These are phyloP conservation scores for Archivesica marissinica DNA, from an alignment of 1,140 invertebrate genomes.

Conservation along the genomic window DNA sequence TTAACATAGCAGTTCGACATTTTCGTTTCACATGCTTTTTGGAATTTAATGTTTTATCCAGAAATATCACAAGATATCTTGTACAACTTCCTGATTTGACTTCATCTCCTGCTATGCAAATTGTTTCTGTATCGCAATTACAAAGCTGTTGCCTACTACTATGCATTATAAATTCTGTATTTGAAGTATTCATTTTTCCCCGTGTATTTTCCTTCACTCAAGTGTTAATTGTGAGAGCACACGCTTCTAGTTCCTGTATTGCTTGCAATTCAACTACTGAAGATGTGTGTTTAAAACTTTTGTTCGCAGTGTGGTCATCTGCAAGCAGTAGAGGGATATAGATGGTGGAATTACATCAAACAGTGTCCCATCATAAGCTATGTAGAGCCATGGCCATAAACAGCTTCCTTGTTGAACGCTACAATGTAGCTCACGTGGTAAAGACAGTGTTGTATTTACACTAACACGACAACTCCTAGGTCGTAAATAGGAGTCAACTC, in stretches of 20 bases:
- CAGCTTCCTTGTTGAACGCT: conserved; percentile 59
- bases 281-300: conserved; percentile 1
- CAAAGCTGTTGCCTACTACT: not conserved
- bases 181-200: conserved; percentile 46
- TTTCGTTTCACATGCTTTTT: not conserved
- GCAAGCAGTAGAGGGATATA: conserved; percentile 55
- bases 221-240: conserved; percentile 18
- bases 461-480: conserved; percentile 48
- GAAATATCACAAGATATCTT: not conserved
- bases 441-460: conserved; percentile 26
- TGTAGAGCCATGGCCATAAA: conserved; percentile 35
- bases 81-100: not conserved
- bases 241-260: not conserved
- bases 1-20: not conserved
- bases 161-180: conserved; percentile 25
- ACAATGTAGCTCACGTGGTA: conserved; percentile 1
- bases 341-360: conserved; percentile 46
- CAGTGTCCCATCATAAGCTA: conserved; percentile 26
- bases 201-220: conserved; percentile 35
- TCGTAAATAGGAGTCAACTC: conserved; percentile 50
- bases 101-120: not conserved
- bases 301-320: conserved; percentile 28
- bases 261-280: not conserved
- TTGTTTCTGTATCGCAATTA: not conserved
- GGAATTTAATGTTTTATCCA: not conserved